Base-by-base conservation (phyloP, 2,888 invertebrate species). In the Cremastinae sp. region DNA sequence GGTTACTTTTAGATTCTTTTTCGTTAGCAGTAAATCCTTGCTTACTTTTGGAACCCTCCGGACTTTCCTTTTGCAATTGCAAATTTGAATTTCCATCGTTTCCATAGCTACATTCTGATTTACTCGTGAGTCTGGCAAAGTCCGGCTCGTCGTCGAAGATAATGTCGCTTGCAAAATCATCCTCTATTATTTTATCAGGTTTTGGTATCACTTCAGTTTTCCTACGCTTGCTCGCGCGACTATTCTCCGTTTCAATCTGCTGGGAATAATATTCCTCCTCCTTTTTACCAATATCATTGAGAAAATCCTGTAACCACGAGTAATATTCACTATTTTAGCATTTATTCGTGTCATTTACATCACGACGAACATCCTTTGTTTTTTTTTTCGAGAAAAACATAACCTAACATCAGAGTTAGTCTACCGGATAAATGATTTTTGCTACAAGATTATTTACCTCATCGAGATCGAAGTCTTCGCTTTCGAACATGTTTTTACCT, bases 391-490 rank as follows among this genome's bases (percentile, higher is more conserved):
- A 28, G 53, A 9, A 9, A 9, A 36, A 36, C 43, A 38, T n/a
- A 74, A 54, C 62, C 64, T 45, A 7, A n/a, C 14, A 58, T 28
- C 9, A 38, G n/a, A n/a, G n/a, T n/a, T n/a, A n/a, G n/a, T n/a
- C n/a, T n/a, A n/a, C n/a, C n/a, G n/a, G n/a, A n/a, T n/a, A n/a
- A n/a, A n/a, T n/a, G n/a, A n/a, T n/a, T n/a, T n/a, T n/a, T n/a
- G n/a, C n/a, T n/a, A n/a, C n/a, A n/a, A n/a, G n/a, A n/a, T n/a
- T n/a, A 18, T 68, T 80, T 68, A 84, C 84, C 75, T 86, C 86
- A 18, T 82, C 82, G 47, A 85, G 75, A 70, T 83, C 80, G 80
- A 86, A 86, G 66, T 86, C 84, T 18, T 85, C 78, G 75, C 69
- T 74, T 59, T 82, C 81, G 51, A 81, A 82, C 82, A 82, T 82